Conservation (phyloP, 1,140 invertebrate genomes). For the Phthorimaea operculella region DNA sequence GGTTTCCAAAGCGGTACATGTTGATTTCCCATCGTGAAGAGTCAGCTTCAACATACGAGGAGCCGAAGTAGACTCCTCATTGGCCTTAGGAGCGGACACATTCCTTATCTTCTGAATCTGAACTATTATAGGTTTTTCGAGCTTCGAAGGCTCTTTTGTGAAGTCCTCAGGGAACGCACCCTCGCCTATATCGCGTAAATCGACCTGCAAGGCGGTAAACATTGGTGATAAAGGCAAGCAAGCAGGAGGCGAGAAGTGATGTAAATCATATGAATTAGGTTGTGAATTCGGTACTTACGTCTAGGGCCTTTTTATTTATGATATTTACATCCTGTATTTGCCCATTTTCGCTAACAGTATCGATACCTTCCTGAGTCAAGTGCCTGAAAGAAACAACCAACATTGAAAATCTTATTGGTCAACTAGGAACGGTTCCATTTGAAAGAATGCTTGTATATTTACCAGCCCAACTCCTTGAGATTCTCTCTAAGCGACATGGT, state of each 20-base stretch:
- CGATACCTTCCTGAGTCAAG: constrained; percentile 74
- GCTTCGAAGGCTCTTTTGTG: constrained; percentile 70
- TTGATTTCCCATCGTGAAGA: constrained; percentile 85
- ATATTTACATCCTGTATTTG: constrained; percentile 71
- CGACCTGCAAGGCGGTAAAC: constrained; percentile 71
- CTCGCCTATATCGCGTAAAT: constrained; percentile 81
- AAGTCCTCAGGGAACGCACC: constrained; percentile 70
- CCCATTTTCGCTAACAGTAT: constrained; percentile 74
- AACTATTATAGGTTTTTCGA: constrained; percentile 79
- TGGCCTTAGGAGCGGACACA: constrained; percentile 88
- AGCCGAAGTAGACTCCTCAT: constrained; percentile 84
- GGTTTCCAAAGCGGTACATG: constrained; percentile 81
- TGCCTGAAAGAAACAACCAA: constrained; percentile 69
- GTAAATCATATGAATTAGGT: neutral
- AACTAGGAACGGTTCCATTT: constrained; percentile 13
- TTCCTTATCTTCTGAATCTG: constrained; percentile 91
- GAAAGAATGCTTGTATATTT: constrained; percentile 31
- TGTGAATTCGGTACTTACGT: constrained; percentile 73
- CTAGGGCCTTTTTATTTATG: constrained; percentile 74
- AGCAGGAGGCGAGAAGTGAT: too few species aligned
- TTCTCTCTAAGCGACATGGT: constrained; percentile 61
- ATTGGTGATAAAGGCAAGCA: neutral
- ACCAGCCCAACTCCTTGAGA: constrained; percentile 72
- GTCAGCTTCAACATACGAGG: constrained; percentile 85
- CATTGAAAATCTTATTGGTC: constrained; percentile 20